Percentiles rank a stretch among this genome's conserved stretches.
Conservation (phyloP, 2,797 vertebrate genomes). For the Neosalanx taihuensis region DNA sequence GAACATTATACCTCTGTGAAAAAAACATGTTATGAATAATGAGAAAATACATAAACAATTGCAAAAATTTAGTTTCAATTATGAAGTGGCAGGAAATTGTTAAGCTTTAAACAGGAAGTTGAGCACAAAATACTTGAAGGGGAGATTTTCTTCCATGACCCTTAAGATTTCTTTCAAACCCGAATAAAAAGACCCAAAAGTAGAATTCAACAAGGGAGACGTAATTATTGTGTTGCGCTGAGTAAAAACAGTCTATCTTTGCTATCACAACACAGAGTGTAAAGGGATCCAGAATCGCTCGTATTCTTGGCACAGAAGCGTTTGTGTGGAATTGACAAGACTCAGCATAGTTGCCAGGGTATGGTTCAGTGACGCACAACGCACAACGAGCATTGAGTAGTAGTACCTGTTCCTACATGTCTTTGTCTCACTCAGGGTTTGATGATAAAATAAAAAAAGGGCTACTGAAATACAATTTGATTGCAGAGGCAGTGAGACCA, state of each 20-base stretch:
- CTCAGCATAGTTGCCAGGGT: constrained; percentile 40
- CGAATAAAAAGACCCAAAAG: background rate
- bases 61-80: constrained; percentile 37
- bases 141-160: constrained; percentile 10
- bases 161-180: constrained; percentile 13
- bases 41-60: constrained; percentile 52
- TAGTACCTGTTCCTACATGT: constrained; percentile 41
- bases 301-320: constrained; percentile 5
- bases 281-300: constrained; percentile 15
- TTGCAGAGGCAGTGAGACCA: background rate
- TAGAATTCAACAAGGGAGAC: background rate
- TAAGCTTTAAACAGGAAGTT: constrained; percentile 30
- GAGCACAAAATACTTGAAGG: constrained; percentile 1
- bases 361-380: constrained; percentile 43
- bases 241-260: constrained; percentile 26
- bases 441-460: background rate
- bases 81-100: constrained; percentile 39
- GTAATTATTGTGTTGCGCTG: constrained; percentile 1
- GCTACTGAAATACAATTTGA: background rate
- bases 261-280: constrained; percentile 7
- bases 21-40: constrained; percentile 54
- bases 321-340: constrained; percentile 43
- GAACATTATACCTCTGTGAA: constrained; percentile 46
- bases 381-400: constrained; percentile 1
- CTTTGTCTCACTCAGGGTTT: background rate